A percentile compares a stretch with the other conserved stretches of the same genome.
Conservation (phyloP, 2,113 vertebrate genomes). For the Hemichromis elongatus region DNA sequence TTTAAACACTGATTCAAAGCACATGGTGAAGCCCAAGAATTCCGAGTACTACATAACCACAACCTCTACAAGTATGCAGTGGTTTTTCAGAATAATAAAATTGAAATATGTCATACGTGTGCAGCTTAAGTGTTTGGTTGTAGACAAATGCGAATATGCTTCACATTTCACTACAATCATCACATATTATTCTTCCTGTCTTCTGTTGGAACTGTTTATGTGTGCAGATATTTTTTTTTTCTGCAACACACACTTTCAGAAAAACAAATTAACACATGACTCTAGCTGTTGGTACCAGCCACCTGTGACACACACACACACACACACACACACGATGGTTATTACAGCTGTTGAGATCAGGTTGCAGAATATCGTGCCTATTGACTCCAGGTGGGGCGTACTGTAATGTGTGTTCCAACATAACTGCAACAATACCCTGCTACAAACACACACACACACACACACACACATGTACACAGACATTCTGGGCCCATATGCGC, state of each 20-base stretch:
- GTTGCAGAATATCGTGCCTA: conserved; percentile 47
- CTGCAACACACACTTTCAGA: background rate
- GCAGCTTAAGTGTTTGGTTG: background rate
- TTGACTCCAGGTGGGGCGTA: conserved; percentile 27
- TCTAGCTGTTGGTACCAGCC: background rate
- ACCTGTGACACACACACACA: conserved; percentile 14
- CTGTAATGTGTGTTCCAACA: background rate
- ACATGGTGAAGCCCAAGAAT: background rate
- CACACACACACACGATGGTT: background rate
- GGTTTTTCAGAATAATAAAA: background rate
- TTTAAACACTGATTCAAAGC: background rate
- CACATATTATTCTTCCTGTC: background rate
- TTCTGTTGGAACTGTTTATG: conserved; percentile 9
- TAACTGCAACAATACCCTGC: background rate
- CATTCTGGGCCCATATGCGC: background rate
- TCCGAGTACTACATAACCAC: background rate
- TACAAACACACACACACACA: background rate
- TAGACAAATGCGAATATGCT: background rate
- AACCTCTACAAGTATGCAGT: background rate
- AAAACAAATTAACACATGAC: conserved; percentile 21
- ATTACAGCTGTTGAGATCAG: conserved; percentile 24
- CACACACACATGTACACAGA: background rate
- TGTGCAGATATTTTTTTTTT: background rate
- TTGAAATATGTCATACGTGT: background rate
- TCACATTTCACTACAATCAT: background rate